phyloP scores from a whole-genome alignment of 1,140 invertebrate species.

The Microplitis mediator region DNA sequence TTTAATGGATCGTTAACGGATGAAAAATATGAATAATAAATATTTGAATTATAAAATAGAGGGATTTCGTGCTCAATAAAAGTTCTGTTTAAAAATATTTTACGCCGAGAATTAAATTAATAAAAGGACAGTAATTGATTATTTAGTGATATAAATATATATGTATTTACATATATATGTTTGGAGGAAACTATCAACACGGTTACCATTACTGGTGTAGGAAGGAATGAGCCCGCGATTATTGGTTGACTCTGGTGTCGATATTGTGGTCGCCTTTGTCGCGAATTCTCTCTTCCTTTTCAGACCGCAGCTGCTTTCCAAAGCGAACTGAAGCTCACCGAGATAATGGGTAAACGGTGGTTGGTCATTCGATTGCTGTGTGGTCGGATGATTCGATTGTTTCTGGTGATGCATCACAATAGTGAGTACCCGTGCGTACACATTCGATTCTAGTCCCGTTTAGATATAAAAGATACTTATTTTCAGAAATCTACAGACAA shows the following conservation, averaged over 20 bases:
- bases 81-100: too few species aligned
- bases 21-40: too few species aligned
- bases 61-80: too few species aligned
- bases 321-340: conserved; percentile 12
- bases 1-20: too few species aligned
- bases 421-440: conserved; percentile 7
- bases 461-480: neutral
- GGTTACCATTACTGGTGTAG: too few species aligned
- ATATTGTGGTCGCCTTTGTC: conserved; percentile 23
- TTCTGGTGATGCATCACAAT: conserved; percentile 34
- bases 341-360: conserved; percentile 48
- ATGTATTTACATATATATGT: too few species aligned
- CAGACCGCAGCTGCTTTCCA: conserved; percentile 10
- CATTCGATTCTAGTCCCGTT: neutral
- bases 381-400: conserved; percentile 44
- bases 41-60: too few species aligned
- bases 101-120: too few species aligned
- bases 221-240: neutral
- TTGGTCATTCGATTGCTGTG: conserved; percentile 41
- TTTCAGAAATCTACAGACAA: too few species aligned
- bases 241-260: conserved; percentile 7
- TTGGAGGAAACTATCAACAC: too few species aligned
- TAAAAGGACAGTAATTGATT: too few species aligned
- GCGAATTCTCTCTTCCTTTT: conserved; percentile 17
- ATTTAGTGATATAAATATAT: too few species aligned